Evolutionary conservation across 2,888 invertebrate genomes (phyloP).

Genomic region (Mystacides longicornis): DNA sequence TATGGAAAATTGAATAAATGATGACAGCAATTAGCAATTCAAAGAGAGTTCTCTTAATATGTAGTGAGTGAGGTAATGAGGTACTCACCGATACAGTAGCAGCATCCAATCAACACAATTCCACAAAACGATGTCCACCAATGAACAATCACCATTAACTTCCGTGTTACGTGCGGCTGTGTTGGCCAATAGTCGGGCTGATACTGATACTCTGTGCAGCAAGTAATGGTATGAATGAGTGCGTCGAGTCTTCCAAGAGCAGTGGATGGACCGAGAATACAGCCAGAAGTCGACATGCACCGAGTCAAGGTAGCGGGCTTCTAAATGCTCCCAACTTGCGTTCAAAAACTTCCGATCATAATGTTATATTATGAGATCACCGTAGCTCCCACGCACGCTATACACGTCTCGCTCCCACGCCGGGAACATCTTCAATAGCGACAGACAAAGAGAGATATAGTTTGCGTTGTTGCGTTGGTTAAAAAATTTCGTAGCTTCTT

Average conservation of each 20-base stretch:
- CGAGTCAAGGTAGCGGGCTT: constrained; percentile 25
- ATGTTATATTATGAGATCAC: constrained; percentile 26
- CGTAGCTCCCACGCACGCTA: constrained; percentile 10
- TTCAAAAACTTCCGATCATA: constrained; percentile 25
- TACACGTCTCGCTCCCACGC: constrained; percentile 16
- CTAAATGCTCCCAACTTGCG: constrained; percentile 25
- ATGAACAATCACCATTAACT: neutral
- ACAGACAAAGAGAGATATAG: constrained; percentile 10
- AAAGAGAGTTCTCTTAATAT: no score
- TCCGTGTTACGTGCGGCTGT: neutral
- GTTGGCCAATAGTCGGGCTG: neutral
- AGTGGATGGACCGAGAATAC: constrained; percentile 54
- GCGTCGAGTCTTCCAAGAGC: constrained; percentile 49
- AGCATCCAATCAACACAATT: neutral
- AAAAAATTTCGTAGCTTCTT: constrained; percentile 21
- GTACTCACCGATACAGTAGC: neutral
- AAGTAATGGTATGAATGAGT: constrained; percentile 38
- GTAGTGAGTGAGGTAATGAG: neutral
- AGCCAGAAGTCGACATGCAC: constrained; percentile 50
- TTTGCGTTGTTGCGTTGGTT: constrained; percentile 1
- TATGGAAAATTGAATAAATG: neutral
- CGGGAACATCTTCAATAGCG: neutral
- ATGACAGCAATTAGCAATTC: no score
- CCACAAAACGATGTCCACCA: neutral
- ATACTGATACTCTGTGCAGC: constrained; percentile 16